A percentile compares a stretch with the other conserved stretches of the same genome.
Evolutionary conservation across 1,140 invertebrate genomes (phyloP).

Genomic region (Matsumurasca onukii): DNA sequence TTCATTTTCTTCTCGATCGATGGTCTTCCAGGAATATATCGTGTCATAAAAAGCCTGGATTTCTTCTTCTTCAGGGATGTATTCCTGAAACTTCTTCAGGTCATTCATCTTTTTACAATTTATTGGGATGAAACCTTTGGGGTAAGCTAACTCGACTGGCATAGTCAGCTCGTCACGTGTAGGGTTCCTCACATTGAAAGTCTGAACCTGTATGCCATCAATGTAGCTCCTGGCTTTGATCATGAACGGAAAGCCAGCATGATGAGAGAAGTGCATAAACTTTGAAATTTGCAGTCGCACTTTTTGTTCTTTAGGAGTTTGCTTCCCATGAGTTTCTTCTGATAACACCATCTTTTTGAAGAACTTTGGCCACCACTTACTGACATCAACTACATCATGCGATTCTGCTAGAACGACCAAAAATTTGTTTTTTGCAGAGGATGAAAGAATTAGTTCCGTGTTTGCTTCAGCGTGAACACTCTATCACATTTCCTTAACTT

Average conservation of each 20-base stretch:
- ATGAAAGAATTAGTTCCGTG: background rate
- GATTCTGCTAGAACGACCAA: background rate
- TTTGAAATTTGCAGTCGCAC: conserved; percentile 27
- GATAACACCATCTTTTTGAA: conserved; percentile 34
- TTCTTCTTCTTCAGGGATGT: background rate
- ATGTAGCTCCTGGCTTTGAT: conserved; percentile 20
- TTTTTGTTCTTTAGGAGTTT: conserved; percentile 29
- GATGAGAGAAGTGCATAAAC: conserved; percentile 32
- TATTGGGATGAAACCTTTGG: background rate
- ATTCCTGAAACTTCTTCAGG: background rate
- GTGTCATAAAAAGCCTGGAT: background rate
- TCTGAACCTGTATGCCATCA: conserved; percentile 10
- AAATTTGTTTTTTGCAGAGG: background rate
- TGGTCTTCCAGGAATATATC: background rate
- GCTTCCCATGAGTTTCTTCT: conserved; percentile 28
- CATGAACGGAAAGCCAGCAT: conserved; percentile 4
- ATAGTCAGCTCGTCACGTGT: background rate
- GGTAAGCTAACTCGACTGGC: background rate
- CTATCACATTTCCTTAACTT: conserved; percentile 10
- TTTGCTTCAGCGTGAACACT: background rate
- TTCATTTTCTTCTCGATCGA: no score
- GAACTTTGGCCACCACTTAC: conserved; percentile 35
- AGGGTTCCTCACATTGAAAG: background rate
- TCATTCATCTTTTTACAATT: conserved; percentile 10
- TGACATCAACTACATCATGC: conserved; percentile 29